Evolutionary conservation across 2,113 vertebrate genomes (phyloP).

Genomic region (Ophiodon elongatus): DNA sequence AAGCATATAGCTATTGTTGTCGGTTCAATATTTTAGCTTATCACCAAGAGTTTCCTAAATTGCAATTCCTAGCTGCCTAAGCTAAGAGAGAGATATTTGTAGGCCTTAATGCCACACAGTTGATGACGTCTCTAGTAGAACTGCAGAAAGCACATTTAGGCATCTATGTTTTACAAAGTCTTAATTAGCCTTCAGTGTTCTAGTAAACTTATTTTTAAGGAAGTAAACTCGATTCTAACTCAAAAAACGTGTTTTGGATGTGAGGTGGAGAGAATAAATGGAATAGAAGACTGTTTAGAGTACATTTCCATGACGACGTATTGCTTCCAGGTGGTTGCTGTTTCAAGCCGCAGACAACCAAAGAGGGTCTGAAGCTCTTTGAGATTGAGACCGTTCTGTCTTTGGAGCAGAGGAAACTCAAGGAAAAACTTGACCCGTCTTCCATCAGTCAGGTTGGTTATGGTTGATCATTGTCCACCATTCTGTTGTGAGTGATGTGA

Average conservation of each 20-base stretch:
- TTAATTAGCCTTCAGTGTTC: not conserved
- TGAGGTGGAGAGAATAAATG: not conserved
- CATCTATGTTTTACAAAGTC: not conserved
- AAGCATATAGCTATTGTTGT: not conserved
- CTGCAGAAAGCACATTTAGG: not conserved
- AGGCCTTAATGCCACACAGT: not conserved
- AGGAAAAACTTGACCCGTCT: conserved; percentile 47
- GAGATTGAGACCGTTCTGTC: conserved; percentile 80
- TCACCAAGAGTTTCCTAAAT: not conserved
- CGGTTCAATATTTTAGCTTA: not conserved
- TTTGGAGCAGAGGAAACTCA: conserved; percentile 71
- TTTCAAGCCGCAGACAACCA: conserved; percentile 75
- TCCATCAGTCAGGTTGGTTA: conserved; percentile 50
- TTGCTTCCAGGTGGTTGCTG: conserved; percentile 73
- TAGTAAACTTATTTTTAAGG: not conserved
- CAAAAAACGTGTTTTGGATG: not conserved
- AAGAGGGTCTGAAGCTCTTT: conserved; percentile 75
- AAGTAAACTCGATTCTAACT: not conserved
- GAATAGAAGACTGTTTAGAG: too few species aligned
- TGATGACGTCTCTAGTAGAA: not conserved
- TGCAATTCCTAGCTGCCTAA: not conserved
- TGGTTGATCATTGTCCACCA: not conserved
- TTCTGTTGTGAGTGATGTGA: not conserved
- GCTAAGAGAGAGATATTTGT: not conserved
- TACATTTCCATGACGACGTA: not conserved